A percentile compares a stretch with the other conserved stretches of the same genome.
These are phyloP conservation scores for Callimorpha dominula DNA, from an alignment of 2,888 invertebrate species.

Conservation along the genomic window DNA sequence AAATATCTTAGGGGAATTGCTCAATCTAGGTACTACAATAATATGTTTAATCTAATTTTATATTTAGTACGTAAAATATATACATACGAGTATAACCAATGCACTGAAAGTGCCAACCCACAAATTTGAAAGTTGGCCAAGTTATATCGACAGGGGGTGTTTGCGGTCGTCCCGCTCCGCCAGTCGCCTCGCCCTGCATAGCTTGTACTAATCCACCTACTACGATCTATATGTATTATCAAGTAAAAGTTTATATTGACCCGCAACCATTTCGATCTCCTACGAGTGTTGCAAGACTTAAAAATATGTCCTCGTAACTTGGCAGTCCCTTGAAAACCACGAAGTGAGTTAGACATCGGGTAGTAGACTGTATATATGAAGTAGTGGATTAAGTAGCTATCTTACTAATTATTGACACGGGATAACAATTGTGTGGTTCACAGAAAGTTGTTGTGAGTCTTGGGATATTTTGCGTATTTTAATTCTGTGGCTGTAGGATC, in stretches of 20 bases:
- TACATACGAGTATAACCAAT: slow-evolving; percentile 51
- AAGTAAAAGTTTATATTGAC: neutral
- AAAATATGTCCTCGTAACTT: neutral
- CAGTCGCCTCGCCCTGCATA: slow-evolving; percentile 52
- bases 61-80: slow-evolving; percentile 42
- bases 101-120: slow-evolving; percentile 78
- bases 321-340: neutral
- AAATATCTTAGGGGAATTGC: neutral
- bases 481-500: too few relatives aligned
- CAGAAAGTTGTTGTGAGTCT: neutral
- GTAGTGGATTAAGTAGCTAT: neutral
- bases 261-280: neutral
- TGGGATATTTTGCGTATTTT: too few relatives aligned
- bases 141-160: slow-evolving; percentile 70
- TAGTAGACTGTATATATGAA: neutral
- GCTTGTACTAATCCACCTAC: slow-evolving; percentile 18
- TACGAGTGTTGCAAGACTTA: neutral
- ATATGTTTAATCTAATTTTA: neutral
- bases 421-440: neutral
- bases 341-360: neutral
- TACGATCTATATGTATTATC: neutral
- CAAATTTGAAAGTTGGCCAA: slow-evolving; percentile 84
- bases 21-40: neutral
- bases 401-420: neutral
- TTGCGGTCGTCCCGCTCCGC: slow-evolving; percentile 64